These are phyloP conservation scores for Mamestra brassicae DNA, from an alignment of 2,888 invertebrate genomes.

Conservation along the genomic window DNA sequence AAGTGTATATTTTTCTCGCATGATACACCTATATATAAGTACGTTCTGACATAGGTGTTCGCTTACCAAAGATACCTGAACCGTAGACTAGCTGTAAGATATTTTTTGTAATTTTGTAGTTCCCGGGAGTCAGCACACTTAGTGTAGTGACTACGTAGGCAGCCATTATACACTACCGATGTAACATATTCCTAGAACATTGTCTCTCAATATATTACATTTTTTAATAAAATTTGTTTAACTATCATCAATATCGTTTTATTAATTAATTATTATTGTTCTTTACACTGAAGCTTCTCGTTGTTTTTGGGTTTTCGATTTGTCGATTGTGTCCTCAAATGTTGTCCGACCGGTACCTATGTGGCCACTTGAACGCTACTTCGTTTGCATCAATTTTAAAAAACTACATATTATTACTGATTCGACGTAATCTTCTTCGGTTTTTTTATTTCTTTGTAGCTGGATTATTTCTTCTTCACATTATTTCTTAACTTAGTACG, in stretches of 20 bases:
- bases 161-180: constrained; percentile 18
- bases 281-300: background rate
- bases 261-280: constrained; percentile 20
- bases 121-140: constrained; percentile 11
- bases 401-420: no score
- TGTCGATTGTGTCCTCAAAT: no score
- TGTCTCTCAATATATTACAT: constrained; percentile 34
- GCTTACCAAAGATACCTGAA: constrained; percentile 47
- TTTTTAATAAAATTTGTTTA: constrained; percentile 56
- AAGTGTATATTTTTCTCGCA: background rate
- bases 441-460: no score
- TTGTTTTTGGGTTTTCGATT: no score
- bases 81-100: constrained; percentile 44
- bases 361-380: no score
- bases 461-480: no score
- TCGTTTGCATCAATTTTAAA: no score
- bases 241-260: constrained; percentile 18
- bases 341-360: no score
- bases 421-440: no score
- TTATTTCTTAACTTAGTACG: no score
- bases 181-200: constrained; percentile 34
- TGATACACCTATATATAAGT: constrained; percentile 5
- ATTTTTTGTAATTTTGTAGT: constrained; percentile 56
- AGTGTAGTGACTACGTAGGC: constrained; percentile 26
- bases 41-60: constrained; percentile 10